Base-by-base conservation (phyloP, 2,888 invertebrate species). In the Hirtodrosophila cameraria region DNA sequence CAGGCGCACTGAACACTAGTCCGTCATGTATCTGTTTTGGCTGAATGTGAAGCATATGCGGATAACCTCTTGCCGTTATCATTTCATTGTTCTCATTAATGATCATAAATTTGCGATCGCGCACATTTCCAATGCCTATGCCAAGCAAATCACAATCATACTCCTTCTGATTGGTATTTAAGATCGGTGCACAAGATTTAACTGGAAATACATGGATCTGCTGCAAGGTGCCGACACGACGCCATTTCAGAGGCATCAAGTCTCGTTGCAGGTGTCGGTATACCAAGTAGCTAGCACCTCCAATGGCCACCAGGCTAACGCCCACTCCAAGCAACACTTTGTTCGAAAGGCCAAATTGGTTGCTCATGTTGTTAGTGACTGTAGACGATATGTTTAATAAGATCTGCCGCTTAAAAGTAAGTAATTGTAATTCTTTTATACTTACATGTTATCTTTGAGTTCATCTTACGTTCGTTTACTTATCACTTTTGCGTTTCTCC, bases 1-100 rank as follows among this genome's bases (percentile, higher is more conserved):
- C 92, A 0, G 91, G 91, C 8, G 93, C 93, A 6, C 91, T 91
- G 7, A 94, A 86, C 0, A 92, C 91, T 5, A 94, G 88, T 11
- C 92, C 88, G 5, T 93, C 92, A 5, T 88, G 92, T 0, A 62
- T 57, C 5, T 76, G 45, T 18, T 61, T 78, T 0, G 88, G 70
- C 3, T 55, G 48, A 13, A 90, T 87, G 6, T 69, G 55, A 1
- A 90, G 61, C 86, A 90, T 84, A 38, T 86, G 87, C 0, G 90
- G 90, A 76, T 89, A 89, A 1, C 66, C 69, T 27, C 90, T 81
- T 0, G 90, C 90, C 0, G 90, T 88, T 4, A 90, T 53, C 80
- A 89, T 76, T 66, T 88, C 75, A 48, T 88, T 75, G 9, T 79
- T 71, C 9, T 72, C 60, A 23, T 89, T 88, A 8, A 90, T 61